phyloP scores from a whole-genome alignment of 2,797 vertebrate species.

The Danio tinwini region DNA sequence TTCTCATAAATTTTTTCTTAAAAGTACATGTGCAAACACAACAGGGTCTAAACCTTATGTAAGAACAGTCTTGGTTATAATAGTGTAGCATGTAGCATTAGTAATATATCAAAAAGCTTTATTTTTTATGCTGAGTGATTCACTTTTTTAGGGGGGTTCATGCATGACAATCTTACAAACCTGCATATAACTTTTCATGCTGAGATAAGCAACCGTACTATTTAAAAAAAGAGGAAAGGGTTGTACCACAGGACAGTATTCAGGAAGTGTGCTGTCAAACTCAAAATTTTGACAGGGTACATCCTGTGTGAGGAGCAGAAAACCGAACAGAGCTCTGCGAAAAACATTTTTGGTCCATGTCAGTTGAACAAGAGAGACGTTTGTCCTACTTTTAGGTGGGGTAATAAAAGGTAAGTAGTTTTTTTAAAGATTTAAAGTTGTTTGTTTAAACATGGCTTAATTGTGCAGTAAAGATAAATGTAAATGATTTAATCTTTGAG shows the following conservation, averaged over 20 bases:
- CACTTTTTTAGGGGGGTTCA: neutral
- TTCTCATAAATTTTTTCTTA: no score
- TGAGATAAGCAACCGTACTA: neutral
- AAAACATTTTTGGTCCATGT: neutral
- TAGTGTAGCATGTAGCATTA: no score
- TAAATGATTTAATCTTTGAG: neutral
- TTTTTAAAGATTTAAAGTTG: neutral
- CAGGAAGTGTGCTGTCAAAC: constrained; percentile 73
- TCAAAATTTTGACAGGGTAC: constrained; percentile 58
- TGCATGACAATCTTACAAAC: neutral
- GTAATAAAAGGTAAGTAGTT: neutral
- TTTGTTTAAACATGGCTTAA: no score
- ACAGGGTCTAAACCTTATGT: no score
- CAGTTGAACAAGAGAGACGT: neutral
- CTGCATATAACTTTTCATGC: neutral
- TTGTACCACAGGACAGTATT: constrained; percentile 53
- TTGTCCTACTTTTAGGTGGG: no score
- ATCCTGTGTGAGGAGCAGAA: constrained; percentile 72
- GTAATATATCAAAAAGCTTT: no score
- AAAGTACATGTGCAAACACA: no score
- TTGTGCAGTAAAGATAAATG: neutral
- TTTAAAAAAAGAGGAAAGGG: constrained; percentile 58
- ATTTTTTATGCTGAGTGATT: no score
- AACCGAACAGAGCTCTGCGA: constrained; percentile 25
- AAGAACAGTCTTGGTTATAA: no score